Evolutionary conservation across 2,113 vertebrate species (phyloP).

Genomic region (Solea senegalensis): DNA sequence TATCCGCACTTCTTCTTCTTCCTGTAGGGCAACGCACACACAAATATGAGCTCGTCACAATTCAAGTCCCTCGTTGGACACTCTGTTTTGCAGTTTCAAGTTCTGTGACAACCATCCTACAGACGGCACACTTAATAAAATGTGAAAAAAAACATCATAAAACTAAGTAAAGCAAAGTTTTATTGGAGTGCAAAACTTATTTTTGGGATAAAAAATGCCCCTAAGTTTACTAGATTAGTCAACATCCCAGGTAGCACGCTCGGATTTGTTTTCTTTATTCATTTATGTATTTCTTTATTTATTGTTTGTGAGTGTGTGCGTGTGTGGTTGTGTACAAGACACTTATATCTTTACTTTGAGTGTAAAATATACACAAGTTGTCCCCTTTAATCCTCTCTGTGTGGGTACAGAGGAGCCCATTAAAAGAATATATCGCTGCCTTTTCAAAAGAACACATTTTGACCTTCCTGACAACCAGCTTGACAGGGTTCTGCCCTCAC

Average conservation of each 20-base stretch:
- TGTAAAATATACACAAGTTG: conserved; percentile 5
- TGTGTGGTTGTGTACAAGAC: neutral
- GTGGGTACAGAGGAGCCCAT: conserved; percentile 6
- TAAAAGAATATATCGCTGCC: conserved; percentile 34
- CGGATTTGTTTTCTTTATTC: neutral
- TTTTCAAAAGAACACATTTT: conserved; percentile 42
- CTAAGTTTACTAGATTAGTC: neutral
- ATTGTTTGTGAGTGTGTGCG: neutral
- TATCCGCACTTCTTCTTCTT: neutral
- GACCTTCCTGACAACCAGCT: conserved; percentile 60
- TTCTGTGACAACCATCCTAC: too few species aligned
- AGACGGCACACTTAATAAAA: too few species aligned
- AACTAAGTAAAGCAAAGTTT: too few species aligned
- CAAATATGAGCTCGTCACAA: too few species aligned
- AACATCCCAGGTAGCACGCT: neutral
- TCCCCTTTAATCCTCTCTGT: conserved; percentile 3
- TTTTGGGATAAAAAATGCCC: too few species aligned
- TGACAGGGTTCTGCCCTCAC: conserved; percentile 57
- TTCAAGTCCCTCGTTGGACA: too few species aligned
- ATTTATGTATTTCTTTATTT: too few species aligned
- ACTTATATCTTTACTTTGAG: conserved; percentile 8
- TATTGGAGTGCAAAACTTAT: too few species aligned
- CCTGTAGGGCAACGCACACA: too few species aligned
- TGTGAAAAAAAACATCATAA: too few species aligned
- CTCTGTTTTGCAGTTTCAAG: too few species aligned